Evolutionary conservation across 2,797 vertebrate species (phyloP), one percentile per base, ranked within the genome.

Genomic region (Myotis planiceps): DNA sequence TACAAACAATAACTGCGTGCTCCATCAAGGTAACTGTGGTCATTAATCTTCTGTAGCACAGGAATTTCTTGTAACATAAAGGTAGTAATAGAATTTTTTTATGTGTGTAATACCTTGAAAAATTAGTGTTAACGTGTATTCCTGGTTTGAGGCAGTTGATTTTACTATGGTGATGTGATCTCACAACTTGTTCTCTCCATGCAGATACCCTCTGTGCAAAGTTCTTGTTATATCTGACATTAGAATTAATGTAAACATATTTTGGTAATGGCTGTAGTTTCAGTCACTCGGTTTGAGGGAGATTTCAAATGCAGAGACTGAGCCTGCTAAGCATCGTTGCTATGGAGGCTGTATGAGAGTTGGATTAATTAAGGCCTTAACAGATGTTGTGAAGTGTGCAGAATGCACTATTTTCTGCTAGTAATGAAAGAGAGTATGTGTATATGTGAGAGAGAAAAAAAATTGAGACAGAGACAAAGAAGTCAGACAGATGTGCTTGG

Each of bases 341-440:
- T 95, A 98, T 98, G 97, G 98, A 92, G 72, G 98, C 85, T 0
- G 1, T 0, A 0, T 53, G 94, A 97, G 86, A 89, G 87, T 89
- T 98, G 97, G 96, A 98, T 98, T 98, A 98, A 98, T 98, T 98
- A 98, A 98, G 95, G 76, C 69, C 86, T 37, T 79, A 98, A 93
- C 98, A 98, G 98, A 98, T 98, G 98, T 96, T 97, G 81, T 96
- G 95, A 95, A 98, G 94, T 96, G 84, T 96, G 96, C 95, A 86
- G 85, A 96, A 87, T 86, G 71, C 88, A 95, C 98, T 98, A 88
- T 94, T 96, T 98, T 97, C 98, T 98, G 85, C 87, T 98, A 97
- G 90, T 97, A 97, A 98, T 98, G 98, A 98, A 95, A 1, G 0
- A 93, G 71, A 75, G 75, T 90, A 34, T 9, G 75, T 86, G 87